Evolutionary conservation across 1,140 invertebrate genomes (phyloP).

Genomic region (Drosophila tropicalis): DNA sequence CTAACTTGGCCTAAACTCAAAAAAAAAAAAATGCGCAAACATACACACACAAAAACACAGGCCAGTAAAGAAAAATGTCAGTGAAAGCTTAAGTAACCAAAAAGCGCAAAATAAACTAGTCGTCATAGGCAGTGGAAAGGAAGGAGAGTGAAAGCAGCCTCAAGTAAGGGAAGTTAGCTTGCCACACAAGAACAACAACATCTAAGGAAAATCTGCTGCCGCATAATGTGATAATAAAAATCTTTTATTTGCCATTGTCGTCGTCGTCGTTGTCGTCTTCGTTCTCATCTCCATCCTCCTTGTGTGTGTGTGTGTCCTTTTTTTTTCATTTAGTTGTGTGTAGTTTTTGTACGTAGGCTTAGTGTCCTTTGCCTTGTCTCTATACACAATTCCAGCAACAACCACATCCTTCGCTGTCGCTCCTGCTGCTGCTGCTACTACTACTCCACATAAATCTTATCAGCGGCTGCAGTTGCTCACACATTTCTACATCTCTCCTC

Average conservation of each 20-base stretch:
- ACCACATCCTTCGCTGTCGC: background rate
- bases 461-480: slow-evolving; percentile 73
- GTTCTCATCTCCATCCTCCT: slow-evolving; percentile 7
- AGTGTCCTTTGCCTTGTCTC: slow-evolving; percentile 4
- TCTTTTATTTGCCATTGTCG: slow-evolving; percentile 77
- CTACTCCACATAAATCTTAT: slow-evolving; percentile 70
- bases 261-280: slow-evolving; percentile 25
- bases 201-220: slow-evolving; percentile 72
- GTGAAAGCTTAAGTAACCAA: slow-evolving; percentile 56
- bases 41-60: background rate
- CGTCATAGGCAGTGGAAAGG: background rate
- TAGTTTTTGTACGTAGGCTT: slow-evolving; percentile 34
- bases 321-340: slow-evolving; percentile 36
- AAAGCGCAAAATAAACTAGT: slow-evolving; percentile 64
- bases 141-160: background rate
- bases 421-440: slow-evolving; percentile 31
- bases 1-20: slow-evolving; percentile 43
- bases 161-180: background rate
- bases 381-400: background rate
- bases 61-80: slow-evolving; percentile 15
- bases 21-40: slow-evolving; percentile 10
- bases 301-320: slow-evolving; percentile 18
- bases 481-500: slow-evolving; percentile 54
- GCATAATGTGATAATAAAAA: slow-evolving; percentile 80
- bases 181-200: slow-evolving; percentile 30